phyloP scores from a whole-genome alignment of 2,797 vertebrate genomes.

The Peromyscus melanophrys region DNA sequence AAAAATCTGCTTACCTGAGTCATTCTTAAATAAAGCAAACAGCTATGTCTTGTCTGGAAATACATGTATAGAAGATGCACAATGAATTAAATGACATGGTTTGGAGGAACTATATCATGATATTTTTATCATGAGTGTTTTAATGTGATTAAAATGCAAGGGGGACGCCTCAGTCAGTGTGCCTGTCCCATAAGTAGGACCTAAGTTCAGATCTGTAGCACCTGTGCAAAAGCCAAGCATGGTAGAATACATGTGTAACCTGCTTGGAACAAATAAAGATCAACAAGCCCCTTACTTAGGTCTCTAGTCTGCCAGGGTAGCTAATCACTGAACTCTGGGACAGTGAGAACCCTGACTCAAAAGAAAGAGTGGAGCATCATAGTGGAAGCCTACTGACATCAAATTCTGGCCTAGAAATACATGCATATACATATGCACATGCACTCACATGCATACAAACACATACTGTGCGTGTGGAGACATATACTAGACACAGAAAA shows the following conservation, averaged over 20 bases:
- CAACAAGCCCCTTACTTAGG: background rate
- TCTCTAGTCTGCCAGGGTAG: background rate
- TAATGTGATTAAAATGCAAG: background rate
- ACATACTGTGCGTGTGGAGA: background rate
- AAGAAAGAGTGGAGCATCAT: background rate
- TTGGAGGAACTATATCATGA: background rate
- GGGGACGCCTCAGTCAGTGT: background rate
- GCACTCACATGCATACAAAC: background rate
- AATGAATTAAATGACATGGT: background rate
- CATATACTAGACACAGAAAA: background rate
- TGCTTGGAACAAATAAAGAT: too few species aligned
- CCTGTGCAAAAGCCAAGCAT: background rate
- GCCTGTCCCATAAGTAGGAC: background rate
- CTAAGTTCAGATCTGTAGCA: background rate
- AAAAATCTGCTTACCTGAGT: background rate
- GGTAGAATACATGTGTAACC: too few species aligned
- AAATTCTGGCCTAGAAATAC: background rate
- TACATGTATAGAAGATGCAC: background rate
- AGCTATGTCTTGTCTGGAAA: background rate
- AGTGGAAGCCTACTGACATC: too few species aligned
- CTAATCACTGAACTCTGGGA: background rate
- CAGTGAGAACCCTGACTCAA: background rate
- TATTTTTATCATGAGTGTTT: background rate
- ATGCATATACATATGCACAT: background rate
- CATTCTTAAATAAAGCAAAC: background rate